Conservation (phyloP, 2,113 vertebrate genomes). For the Hucho hucho region DNA sequence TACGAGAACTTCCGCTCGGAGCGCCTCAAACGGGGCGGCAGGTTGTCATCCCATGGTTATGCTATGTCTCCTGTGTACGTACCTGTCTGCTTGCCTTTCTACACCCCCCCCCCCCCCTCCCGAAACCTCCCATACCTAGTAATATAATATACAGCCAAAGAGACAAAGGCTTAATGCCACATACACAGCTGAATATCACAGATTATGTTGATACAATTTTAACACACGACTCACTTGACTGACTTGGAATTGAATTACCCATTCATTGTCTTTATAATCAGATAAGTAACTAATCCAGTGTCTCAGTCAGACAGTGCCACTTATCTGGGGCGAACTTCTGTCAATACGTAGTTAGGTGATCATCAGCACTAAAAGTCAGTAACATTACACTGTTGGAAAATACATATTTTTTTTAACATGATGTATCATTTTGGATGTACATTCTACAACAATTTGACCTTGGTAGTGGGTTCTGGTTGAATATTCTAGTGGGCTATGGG, state of each 20-base stretch:
- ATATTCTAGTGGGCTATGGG: conserved; percentile 2
- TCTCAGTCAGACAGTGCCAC: neutral
- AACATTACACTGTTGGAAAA: neutral
- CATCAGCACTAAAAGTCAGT: neutral
- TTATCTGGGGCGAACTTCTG: neutral
- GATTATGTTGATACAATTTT: neutral
- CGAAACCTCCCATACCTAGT: neutral
- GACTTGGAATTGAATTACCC: neutral
- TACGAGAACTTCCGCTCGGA: conserved; percentile 99
- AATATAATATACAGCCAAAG: neutral
- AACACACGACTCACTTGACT: too few species aligned
- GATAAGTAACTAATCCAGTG: neutral
- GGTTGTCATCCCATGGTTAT: conserved; percentile 81
- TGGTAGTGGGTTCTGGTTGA: neutral
- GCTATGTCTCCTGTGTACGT: conserved; percentile 70
- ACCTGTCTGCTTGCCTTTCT: conserved; percentile 61
- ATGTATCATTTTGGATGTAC: conserved; percentile 40
- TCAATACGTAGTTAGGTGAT: neutral
- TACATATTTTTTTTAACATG: too few species aligned
- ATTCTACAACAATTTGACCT: neutral
- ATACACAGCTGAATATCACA: neutral
- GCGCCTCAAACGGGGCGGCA: conserved; percentile 92
- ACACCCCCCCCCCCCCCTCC: conserved; percentile 44
- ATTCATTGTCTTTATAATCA: too few species aligned
- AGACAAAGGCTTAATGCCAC: neutral